Conservation (phyloP, 2,113 vertebrate species). For the Ophthalmolycus amberensis region DNA sequence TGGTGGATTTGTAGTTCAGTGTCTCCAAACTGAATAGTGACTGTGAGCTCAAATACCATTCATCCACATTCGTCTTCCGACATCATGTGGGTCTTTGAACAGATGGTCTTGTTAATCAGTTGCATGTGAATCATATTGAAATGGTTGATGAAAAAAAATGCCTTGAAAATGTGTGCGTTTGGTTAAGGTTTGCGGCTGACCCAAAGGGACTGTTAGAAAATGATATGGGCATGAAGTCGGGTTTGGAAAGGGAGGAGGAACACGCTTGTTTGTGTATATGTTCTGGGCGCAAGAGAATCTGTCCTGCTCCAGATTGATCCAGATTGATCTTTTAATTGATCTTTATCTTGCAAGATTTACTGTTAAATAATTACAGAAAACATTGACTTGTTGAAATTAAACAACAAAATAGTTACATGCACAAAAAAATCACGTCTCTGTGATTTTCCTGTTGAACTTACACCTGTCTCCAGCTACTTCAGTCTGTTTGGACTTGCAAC, state of each 20-base stretch:
- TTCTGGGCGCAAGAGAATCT: neutral
- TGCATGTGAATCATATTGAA: neutral
- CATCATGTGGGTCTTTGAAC: neutral
- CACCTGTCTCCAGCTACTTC: neutral
- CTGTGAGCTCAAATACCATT: neutral
- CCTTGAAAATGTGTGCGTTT: neutral
- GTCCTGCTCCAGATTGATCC: neutral
- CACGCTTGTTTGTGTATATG: neutral
- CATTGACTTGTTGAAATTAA: neutral
- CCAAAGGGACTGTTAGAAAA: neutral
- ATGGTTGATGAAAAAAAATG: neutral
- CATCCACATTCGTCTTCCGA: neutral
- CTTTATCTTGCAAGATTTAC: neutral
- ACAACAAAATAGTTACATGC: neutral
- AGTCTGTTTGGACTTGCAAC: neutral
- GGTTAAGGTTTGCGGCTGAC: neutral
- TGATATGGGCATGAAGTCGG: neutral
- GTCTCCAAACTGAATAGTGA: constrained; percentile 31
- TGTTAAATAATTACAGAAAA: neutral
- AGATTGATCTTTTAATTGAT: neutral
- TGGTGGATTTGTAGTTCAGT: constrained; percentile 16
- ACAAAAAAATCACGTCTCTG: neutral
- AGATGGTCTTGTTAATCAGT: constrained; percentile 31
- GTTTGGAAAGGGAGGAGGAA: neutral
- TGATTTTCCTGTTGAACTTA: neutral